Base-by-base conservation (phyloP, 2,797 vertebrate genomes). In the Sebastes reedi region DNA sequence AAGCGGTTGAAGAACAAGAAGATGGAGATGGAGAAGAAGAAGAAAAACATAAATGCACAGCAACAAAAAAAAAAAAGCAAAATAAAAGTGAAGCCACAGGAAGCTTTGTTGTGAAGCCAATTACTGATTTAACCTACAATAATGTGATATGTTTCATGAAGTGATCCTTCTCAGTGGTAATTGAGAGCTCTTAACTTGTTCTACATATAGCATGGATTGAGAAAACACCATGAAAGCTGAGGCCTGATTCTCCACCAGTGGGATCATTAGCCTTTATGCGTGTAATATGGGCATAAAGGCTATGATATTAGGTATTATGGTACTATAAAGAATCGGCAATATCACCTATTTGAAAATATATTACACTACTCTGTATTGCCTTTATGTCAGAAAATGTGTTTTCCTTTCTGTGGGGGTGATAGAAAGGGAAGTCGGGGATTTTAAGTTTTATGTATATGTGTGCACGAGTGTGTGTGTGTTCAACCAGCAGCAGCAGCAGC, bases 401-500 rank as follows among this genome's bases (percentile, higher is more conserved):
- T 86, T 75, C 60, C 32, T 72, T 81, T 56, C 72, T 67, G 70
- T 66, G 24, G 39, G 46, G 67, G 77, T 67, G 83, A 87, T 80
- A 79, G 68, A 88, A 80, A 79, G 25, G 32, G 61, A 86, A 82
- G 75, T 87, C 81, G 69, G 34, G 65, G 68, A 87, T 79, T 87
- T 77, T 64, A 88, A 86, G 81, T 89, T 84, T 74, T 82, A 76
- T 88, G 77, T 81, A 55, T 83, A 32, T 82, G 50, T 79, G 42
- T 54, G 56, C 9, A 20, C 18, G 30, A 22, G 65, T 58, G 59
- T 81, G 75, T 16, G 78, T 72, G 76, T 70, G 88, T 85, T 79
- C 83, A 88, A 75, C 68, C 89, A 77, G 75, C 88, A 84, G 22
- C 32, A 84, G 72, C 70, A 8, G 60, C 39, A 1, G 79, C 62